Evolutionary conservation across 2,113 vertebrate species (phyloP).

Genomic region (Hipposideros armiger): DNA sequence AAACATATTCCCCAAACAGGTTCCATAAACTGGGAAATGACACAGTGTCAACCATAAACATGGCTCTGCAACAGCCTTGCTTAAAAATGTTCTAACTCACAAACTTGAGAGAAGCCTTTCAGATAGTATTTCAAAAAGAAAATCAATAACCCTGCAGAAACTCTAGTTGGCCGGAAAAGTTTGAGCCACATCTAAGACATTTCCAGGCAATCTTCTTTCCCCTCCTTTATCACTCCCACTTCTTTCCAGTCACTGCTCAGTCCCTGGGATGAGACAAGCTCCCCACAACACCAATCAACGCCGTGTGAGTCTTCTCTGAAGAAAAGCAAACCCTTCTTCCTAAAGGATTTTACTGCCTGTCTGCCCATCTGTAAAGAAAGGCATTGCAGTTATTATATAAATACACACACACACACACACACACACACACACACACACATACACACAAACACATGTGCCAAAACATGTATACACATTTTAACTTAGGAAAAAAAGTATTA

Average conservation of each 20-base stretch:
- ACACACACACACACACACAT: no score
- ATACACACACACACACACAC: no score
- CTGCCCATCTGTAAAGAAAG: neutral
- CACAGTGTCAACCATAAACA: constrained; percentile 68
- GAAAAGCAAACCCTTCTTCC: neutral
- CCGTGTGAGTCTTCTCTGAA: neutral
- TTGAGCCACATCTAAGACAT: neutral
- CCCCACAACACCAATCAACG: neutral
- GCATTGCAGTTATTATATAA: neutral
- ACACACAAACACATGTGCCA: no score
- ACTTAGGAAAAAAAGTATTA: no score
- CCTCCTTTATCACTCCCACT: neutral
- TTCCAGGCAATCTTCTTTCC: neutral
- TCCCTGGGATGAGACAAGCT: neutral
- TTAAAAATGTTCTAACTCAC: constrained; percentile 63
- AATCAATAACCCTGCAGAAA: constrained; percentile 69
- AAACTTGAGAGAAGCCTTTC: constrained; percentile 64
- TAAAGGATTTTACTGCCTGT: neutral
- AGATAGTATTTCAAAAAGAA: constrained; percentile 68
- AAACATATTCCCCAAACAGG: constrained; percentile 65
- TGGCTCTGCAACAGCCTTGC: constrained; percentile 36
- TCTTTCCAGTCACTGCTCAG: constrained; percentile 32
- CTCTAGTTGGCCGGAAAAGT: constrained; percentile 10
- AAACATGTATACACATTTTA: no score
- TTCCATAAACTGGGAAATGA: constrained; percentile 52